Base-by-base conservation (phyloP, 2,113 vertebrate genomes). In the Pogonocichla stellata region DNA sequence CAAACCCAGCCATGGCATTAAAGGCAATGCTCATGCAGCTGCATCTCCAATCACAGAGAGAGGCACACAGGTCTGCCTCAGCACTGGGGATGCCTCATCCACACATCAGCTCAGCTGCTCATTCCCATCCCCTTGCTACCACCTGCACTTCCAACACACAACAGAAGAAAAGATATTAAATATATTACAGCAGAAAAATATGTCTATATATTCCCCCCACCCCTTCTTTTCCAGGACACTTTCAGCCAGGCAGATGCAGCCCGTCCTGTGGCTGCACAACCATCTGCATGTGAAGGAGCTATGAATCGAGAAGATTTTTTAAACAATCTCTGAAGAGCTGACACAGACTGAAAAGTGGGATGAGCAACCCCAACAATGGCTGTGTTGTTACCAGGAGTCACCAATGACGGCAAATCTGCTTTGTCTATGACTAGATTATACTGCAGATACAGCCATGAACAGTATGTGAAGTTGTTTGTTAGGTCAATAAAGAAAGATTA, bases 171-270 rank as follows among this genome's bases (percentile, higher is more conserved):
- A 57, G 11, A n/a, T 69, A 77, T n/a, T 47, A 42, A 69, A 69
- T 65, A 70, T 70, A 74, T 73, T 70, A 34, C 19, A 57, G 8
- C 3, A 61, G 18, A 20, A 65, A 50, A 83, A 29, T 74, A 71
- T 5, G 14, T 14, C 7, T 4, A 26, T 6, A 3, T 40, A 10
- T 57, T 31, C 1, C 5, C 13, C 3, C 7, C 0, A 1, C 1
- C 6, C 11, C 9, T 61, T 65, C 14, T 83, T 83, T 88, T 77
- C 17, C 54, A 72, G 34, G 34, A 60, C 23, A 51, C 10, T 64
- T 85, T 56, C 20, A 40, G 14, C 2, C 29, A 67, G 19, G 13
- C 12, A 43, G 19, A 54, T 42, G 14, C 16, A 69, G 8, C 33
- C 19, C 0, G 1, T 64, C 33, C 31, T 51, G 19, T 12, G 22